Percentiles rank a stretch among this genome's conserved stretches.
phyloP scores from a whole-genome alignment of 2,113 vertebrate genomes.

The Eubucco bourcierii region DNA sequence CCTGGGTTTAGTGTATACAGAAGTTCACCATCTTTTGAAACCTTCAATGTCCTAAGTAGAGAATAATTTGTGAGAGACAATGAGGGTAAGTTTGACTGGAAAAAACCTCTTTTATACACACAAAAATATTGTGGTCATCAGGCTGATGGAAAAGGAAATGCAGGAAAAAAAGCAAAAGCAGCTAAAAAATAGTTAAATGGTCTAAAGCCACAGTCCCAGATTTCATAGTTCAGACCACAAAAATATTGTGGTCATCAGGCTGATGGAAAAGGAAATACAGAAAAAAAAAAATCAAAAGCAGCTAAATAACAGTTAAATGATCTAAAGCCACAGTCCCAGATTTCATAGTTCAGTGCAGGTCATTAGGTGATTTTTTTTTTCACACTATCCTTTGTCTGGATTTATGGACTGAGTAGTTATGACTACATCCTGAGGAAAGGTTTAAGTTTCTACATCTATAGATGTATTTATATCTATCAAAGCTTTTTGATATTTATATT shows the following conservation, averaged over 20 bases:
- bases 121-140: constrained; percentile 22
- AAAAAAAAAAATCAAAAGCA: neutral
- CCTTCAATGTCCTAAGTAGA: neutral
- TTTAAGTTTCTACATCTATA: neutral
- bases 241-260: no score
- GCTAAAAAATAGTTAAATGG: constrained; percentile 28
- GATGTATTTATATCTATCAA: neutral
- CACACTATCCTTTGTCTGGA: neutral
- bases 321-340: constrained; percentile 6
- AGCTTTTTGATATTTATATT: neutral
- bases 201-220: neutral
- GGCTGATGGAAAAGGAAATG: constrained; percentile 1
- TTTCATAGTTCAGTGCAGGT: constrained; percentile 46
- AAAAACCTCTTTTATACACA: neutral
- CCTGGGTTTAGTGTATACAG: neutral
- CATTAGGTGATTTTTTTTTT: constrained; percentile 35
- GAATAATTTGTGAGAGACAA: neutral
- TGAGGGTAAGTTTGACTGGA: neutral
- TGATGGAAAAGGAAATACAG: constrained; percentile 7
- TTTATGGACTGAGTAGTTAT: constrained; percentile 47
- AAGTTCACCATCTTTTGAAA: neutral
- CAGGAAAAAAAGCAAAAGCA: neutral
- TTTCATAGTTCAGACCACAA: constrained; percentile 50
- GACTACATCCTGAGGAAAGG: neutral
- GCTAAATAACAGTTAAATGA: constrained; percentile 29